A percentile compares a stretch with the other conserved stretches of the same genome.
phyloP scores from a whole-genome alignment of 2,797 vertebrate species.

The Poecilia wingei region DNA sequence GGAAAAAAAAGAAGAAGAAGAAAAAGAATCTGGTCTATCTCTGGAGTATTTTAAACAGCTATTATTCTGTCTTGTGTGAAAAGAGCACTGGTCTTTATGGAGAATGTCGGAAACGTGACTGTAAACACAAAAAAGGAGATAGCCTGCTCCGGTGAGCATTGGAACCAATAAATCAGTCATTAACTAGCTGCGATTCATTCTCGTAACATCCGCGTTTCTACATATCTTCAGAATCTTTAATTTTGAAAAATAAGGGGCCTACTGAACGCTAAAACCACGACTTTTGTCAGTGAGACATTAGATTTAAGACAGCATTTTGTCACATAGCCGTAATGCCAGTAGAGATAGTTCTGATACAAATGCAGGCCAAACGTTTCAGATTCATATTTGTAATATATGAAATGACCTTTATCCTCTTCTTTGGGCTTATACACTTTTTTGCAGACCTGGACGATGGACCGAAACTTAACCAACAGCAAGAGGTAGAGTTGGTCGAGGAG shows the following conservation, averaged over 20 bases:
- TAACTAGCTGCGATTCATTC: background rate
- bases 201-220: background rate
- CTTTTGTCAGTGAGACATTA: background rate
- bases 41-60: conserved; percentile 49
- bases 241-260: background rate
- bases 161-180: conserved; percentile 10
- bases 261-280: background rate
- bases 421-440: background rate
- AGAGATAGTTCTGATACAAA: background rate
- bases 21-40: conserved; percentile 54
- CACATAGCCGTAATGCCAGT: background rate
- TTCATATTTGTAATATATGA: background rate
- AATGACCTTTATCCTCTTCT: background rate
- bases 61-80: conserved; percentile 67
- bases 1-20: conserved; percentile 42
- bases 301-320: background rate
- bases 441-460: too few species aligned
- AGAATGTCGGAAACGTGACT: conserved; percentile 59
- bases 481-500: too few species aligned
- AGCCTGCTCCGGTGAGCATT: conserved; percentile 1
- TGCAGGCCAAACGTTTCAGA: background rate
- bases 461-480: too few species aligned
- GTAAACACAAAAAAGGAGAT: conserved; percentile 52
- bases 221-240: background rate
- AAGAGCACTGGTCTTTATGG: conserved; percentile 54